A percentile compares a stretch with the other conserved stretches of the same genome.
phyloP scores from a whole-genome alignment of 1,140 invertebrate genomes.

The Ladona fulva region DNA sequence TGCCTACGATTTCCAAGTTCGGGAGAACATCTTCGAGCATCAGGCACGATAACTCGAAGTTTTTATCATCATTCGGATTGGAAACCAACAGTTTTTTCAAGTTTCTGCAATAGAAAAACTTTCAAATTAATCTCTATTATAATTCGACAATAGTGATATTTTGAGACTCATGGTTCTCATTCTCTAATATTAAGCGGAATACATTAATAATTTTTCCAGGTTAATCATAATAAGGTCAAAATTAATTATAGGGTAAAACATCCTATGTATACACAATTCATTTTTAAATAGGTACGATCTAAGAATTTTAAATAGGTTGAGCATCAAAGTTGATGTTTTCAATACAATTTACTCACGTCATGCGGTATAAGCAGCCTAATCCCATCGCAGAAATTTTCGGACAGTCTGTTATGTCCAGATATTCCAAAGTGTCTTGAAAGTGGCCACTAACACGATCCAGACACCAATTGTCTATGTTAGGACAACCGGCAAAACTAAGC shows the following conservation, averaged over 20 bases:
- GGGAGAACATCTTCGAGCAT: constrained; percentile 45
- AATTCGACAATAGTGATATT: too few relatives aligned
- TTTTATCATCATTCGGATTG: background rate
- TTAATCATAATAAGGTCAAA: too few relatives aligned
- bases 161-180: too few relatives aligned
- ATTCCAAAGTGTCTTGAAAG: constrained; percentile 50
- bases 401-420: constrained; percentile 65
- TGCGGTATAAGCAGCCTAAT: constrained; percentile 52
- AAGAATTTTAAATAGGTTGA: too few relatives aligned
- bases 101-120: background rate
- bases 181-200: too few relatives aligned
- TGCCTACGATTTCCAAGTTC: constrained; percentile 31
- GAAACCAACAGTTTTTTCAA: constrained; percentile 33
- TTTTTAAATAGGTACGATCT: too few relatives aligned
- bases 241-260: too few relatives aligned
- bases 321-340: too few relatives aligned
- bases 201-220: too few relatives aligned
- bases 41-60: constrained; percentile 46
- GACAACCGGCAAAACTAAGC: constrained; percentile 52
- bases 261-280: too few relatives aligned
- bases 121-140: too few relatives aligned
- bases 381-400: constrained; percentile 51
- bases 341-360: constrained; percentile 27
- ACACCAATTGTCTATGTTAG: constrained; percentile 65
- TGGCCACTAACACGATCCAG: constrained; percentile 52